phyloP scores from a whole-genome alignment of 2,797 vertebrate species.

The Antrozous pallidus region DNA sequence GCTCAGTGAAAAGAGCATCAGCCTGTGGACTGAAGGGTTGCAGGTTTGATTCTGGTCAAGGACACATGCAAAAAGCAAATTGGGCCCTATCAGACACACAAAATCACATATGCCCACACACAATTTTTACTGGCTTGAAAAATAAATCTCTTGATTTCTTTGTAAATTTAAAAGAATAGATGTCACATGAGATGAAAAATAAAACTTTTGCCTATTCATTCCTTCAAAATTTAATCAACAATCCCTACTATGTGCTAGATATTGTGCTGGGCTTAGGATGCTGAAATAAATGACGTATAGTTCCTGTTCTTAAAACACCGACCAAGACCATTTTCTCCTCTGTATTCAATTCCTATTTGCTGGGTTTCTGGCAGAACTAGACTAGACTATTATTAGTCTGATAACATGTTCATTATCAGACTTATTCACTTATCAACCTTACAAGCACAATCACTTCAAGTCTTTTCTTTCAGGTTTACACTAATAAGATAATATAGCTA shows the following conservation, averaged over 20 bases:
- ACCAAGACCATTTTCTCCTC: not conserved
- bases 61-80: not conserved
- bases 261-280: not conserved
- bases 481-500: not conserved
- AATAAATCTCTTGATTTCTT: not conserved
- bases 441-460: not conserved
- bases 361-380: not conserved
- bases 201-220: not conserved
- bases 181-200: not conserved
- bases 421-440: not conserved
- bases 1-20: too few relatives aligned
- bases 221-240: not conserved
- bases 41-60: too few relatives aligned
- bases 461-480: not conserved
- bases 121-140: not conserved
- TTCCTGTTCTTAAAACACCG: not conserved
- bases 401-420: not conserved
- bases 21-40: too few relatives aligned
- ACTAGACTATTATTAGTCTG: not conserved
- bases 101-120: not conserved
- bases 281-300: not conserved
- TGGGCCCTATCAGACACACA: not conserved
- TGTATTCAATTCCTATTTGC: not conserved
- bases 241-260: not conserved
- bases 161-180: conserved; percentile 25